Conservation (phyloP, 2,888 invertebrate species). For the Lepidocyrtinus sp. region DNA sequence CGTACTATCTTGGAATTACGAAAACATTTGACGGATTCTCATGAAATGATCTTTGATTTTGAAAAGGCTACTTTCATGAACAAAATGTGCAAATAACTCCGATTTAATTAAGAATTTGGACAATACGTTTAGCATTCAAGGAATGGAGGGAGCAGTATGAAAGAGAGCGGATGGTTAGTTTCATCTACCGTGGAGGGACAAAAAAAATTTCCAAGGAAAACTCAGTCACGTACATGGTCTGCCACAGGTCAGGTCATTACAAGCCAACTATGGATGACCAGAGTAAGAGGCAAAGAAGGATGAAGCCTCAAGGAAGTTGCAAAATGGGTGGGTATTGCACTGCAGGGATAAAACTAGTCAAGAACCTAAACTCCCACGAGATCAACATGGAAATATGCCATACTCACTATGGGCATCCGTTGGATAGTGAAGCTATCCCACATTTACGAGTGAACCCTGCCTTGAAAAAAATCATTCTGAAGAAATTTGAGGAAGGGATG, state of each 20-base stretch:
- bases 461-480: slow-evolving; percentile 62
- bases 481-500: slow-evolving; percentile 68
- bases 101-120: no score
- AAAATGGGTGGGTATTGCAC: slow-evolving; percentile 69
- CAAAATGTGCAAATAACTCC: no score
- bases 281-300: slow-evolving; percentile 64
- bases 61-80: slow-evolving; percentile 53
- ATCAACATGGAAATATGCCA: slow-evolving; percentile 67
- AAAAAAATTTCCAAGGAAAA: slow-evolving; percentile 67
- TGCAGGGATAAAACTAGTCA: slow-evolving; percentile 67
- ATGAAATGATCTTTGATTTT: slow-evolving; percentile 62
- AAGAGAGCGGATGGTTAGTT: slow-evolving; percentile 67
- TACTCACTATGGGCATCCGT: slow-evolving; percentile 68
- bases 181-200: slow-evolving; percentile 69
- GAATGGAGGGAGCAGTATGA: slow-evolving; percentile 67
- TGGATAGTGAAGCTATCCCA: slow-evolving; percentile 66
- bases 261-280: slow-evolving; percentile 66
- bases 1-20: slow-evolving; percentile 63
- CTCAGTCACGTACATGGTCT: slow-evolving; percentile 68
- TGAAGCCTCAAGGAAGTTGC: slow-evolving; percentile 70
- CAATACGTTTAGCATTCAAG: slow-evolving; percentile 65
- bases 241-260: slow-evolving; percentile 69
- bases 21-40: slow-evolving; percentile 60
- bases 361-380: slow-evolving; percentile 61
- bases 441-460: slow-evolving; percentile 66